phyloP scores from a whole-genome alignment of 2,888 invertebrate genomes.

The Calephelis perditalis region DNA sequence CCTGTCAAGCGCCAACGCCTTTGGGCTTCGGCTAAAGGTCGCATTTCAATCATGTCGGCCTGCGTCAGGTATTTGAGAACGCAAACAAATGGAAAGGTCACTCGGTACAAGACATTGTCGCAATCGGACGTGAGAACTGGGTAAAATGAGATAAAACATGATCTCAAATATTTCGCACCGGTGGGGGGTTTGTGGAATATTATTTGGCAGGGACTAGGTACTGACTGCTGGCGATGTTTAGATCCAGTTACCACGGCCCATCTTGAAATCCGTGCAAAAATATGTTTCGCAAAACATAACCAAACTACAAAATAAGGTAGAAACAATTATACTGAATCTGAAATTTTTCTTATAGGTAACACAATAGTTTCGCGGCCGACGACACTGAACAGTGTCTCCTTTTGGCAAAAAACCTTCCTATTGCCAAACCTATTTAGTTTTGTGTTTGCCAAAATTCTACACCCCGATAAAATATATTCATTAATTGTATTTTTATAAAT shows the following conservation, averaged over 20 bases:
- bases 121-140: constrained; percentile 6
- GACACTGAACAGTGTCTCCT: too few species aligned
- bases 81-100: constrained; percentile 7
- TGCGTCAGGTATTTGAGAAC: background rate
- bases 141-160: background rate
- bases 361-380: too few species aligned
- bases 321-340: too few species aligned
- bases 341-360: too few species aligned
- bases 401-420: too few species aligned
- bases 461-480: too few species aligned
- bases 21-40: constrained; percentile 6
- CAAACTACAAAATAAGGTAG: too few species aligned
- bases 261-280: too few species aligned
- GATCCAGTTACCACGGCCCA: constrained; percentile 4
- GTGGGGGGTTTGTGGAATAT: constrained; percentile 4
- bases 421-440: too few species aligned
- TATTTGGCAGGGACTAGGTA: background rate
- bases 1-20: constrained; percentile 2
- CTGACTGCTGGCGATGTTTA: background rate
- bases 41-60: background rate
- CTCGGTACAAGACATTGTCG: constrained; percentile 3
- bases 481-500: too few species aligned
- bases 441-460: too few species aligned
- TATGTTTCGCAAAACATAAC: too few species aligned
- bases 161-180: constrained; percentile 4